Percentiles rank a stretch among this genome's conserved stretches.
Evolutionary conservation across 2,888 invertebrate species (phyloP).

Genomic region (Monochamus alternatus): DNA sequence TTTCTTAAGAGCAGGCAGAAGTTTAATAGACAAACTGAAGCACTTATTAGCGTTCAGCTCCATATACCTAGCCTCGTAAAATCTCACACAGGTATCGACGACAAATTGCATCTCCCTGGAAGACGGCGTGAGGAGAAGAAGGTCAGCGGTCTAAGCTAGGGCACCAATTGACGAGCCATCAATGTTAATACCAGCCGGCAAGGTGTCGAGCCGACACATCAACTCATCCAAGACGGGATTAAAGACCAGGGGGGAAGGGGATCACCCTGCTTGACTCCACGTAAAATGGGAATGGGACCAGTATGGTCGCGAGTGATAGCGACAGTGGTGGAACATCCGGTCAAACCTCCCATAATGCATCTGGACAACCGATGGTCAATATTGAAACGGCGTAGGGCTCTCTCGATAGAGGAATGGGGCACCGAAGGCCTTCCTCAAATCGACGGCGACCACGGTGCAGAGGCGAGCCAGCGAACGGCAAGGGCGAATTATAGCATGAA

Average conservation of each 20-base stretch:
- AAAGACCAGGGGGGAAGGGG: constrained; percentile 61
- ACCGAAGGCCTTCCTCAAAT: background rate
- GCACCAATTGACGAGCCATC: too few species aligned
- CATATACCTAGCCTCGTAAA: too few species aligned
- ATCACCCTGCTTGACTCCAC: constrained; percentile 68
- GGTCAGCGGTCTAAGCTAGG: too few species aligned
- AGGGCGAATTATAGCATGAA: too few species aligned
- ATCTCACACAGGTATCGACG: too few species aligned
- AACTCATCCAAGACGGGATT: constrained; percentile 60
- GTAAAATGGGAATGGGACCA: constrained; percentile 42
- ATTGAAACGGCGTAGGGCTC: background rate
- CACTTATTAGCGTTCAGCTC: too few species aligned
- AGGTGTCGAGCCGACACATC: constrained; percentile 4
- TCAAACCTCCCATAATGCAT: background rate
- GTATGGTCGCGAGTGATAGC: background rate
- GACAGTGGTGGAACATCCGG: background rate
- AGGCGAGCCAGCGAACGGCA: too few species aligned
- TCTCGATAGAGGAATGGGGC: background rate
- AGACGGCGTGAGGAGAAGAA: too few species aligned
- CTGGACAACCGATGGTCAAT: background rate
- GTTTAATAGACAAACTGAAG: too few species aligned
- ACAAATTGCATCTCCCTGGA: too few species aligned
- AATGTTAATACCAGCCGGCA: too few species aligned
- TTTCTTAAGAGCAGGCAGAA: too few species aligned
- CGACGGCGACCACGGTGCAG: background rate